These are phyloP conservation scores for Caranx ignobilis DNA, from an alignment of 2,113 vertebrate genomes.

Conservation along the genomic window DNA sequence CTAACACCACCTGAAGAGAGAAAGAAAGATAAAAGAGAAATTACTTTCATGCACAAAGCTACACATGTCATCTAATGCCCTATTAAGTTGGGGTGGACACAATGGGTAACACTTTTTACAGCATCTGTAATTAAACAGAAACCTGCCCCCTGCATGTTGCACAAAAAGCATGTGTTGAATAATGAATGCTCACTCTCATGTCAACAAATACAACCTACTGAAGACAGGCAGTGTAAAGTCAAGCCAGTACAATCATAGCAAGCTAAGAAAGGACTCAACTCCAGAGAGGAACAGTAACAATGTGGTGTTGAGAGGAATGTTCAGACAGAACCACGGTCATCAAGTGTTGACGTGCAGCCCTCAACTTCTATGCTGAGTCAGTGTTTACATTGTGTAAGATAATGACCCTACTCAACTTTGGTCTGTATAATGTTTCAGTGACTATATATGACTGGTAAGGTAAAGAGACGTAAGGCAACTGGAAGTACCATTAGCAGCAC, in stretches of 20 bases:
- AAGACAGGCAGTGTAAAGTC: slow-evolving; percentile 24
- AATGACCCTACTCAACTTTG: slow-evolving; percentile 16
- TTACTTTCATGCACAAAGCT: slow-evolving; percentile 23
- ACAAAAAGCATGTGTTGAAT: slow-evolving; percentile 52
- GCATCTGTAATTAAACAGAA: slow-evolving; percentile 56
- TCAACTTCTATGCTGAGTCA: slow-evolving; percentile 17
- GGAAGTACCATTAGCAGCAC: not conserved
- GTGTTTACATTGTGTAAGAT: slow-evolving; percentile 40
- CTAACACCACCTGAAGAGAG: slow-evolving; percentile 94
- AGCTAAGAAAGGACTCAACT: slow-evolving; percentile 28
- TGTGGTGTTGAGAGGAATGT: slow-evolving; percentile 41
- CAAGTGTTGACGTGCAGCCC: slow-evolving; percentile 42
- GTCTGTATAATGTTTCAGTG: slow-evolving; percentile 41
- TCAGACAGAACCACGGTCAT: slow-evolving; percentile 36
- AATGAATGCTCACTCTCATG: slow-evolving; percentile 52
- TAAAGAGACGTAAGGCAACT: slow-evolving; percentile 10
- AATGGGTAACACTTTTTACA: slow-evolving; percentile 24
- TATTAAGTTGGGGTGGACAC: slow-evolving; percentile 30
- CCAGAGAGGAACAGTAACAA: slow-evolving; percentile 10
- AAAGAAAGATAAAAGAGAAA: slow-evolving; percentile 42
- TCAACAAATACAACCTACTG: slow-evolving; percentile 46
- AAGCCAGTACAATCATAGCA: slow-evolving; percentile 1
- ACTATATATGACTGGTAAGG: slow-evolving; percentile 17
- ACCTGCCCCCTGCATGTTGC: slow-evolving; percentile 31
- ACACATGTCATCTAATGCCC: slow-evolving; percentile 1